phyloP scores from a whole-genome alignment of 2,888 invertebrate species.

The Drosophila picticornis region DNA sequence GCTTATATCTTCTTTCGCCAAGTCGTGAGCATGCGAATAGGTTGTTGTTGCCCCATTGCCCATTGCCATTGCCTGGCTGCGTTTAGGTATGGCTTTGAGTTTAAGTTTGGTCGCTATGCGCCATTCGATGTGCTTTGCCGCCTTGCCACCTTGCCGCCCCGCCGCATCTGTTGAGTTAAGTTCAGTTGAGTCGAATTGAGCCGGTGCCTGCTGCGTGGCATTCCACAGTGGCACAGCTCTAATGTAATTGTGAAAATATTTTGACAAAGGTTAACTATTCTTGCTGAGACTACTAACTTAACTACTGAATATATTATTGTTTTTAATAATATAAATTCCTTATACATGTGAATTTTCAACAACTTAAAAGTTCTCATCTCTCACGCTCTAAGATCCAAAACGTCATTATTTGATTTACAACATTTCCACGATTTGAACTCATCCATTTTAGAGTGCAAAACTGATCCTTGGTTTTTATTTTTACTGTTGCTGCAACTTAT shows the following conservation, averaged over 20 bases:
- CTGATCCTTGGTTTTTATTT: no score
- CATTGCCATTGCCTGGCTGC: constrained; percentile 10
- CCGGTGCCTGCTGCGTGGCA: constrained; percentile 40
- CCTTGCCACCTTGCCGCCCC: neutral
- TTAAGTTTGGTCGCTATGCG: constrained; percentile 54
- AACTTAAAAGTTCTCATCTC: neutral
- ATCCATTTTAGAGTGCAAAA: neutral
- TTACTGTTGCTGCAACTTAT: neutral
- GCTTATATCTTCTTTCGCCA: constrained; percentile 82
- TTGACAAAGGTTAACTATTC: neutral
- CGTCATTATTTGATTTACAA: neutral
- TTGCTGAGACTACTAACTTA: neutral
- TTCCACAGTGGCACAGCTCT: constrained; percentile 36
- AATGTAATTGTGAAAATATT: neutral
- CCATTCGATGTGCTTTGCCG: constrained; percentile 46
- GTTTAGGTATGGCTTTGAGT: constrained; percentile 13
- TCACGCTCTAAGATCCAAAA: neutral
- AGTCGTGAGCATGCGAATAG: constrained; percentile 73
- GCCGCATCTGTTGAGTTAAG: constrained; percentile 48
- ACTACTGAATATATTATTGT: neutral
- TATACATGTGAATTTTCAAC: neutral
- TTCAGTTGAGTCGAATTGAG: constrained; percentile 57
- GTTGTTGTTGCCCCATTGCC: constrained; percentile 13
- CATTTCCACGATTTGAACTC: neutral
- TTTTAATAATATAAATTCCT: neutral